phyloP scores from a whole-genome alignment of 2,113 vertebrate genomes.

The Sminthopsis crassicaudata region DNA sequence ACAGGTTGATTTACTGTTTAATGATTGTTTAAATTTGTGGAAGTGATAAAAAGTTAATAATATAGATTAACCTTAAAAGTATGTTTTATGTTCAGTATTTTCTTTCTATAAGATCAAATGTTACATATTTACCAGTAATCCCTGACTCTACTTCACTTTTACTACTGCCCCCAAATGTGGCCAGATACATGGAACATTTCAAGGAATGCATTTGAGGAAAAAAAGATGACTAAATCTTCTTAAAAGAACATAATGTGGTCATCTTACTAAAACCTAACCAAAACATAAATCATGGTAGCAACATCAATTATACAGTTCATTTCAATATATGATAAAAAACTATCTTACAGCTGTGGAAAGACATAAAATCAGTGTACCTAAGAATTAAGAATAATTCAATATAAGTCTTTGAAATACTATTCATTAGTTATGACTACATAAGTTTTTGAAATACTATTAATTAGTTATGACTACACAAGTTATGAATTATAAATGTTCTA shows the following conservation, averaged over 20 bases:
- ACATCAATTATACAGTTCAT: background rate
- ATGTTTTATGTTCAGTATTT: background rate
- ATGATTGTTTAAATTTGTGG: background rate
- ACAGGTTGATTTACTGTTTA: background rate
- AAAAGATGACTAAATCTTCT: background rate
- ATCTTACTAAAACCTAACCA: slow-evolving; percentile 20
- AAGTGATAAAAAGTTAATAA: background rate
- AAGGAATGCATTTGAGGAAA: slow-evolving; percentile 39
- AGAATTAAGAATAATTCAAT: slow-evolving; percentile 55
- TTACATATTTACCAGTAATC: background rate
- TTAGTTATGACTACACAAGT: slow-evolving; percentile 18
- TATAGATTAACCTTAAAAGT: background rate
- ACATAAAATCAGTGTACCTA: background rate
- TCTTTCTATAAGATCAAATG: background rate
- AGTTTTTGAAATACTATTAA: slow-evolving; percentile 15
- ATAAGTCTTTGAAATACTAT: slow-evolving; percentile 15
- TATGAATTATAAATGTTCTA: slow-evolving; percentile 16
- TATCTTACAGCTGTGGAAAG: slow-evolving; percentile 16
- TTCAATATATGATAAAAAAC: slow-evolving; percentile 33
- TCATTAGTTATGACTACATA: slow-evolving; percentile 14
- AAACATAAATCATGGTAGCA: background rate
- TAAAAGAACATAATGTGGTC: slow-evolving; percentile 37
- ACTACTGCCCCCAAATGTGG: background rate
- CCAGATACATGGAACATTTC: slow-evolving; percentile 5
- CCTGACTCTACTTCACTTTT: background rate